These are phyloP conservation scores for Protaetia brevitarsis DNA, from an alignment of 1,140 invertebrate genomes.

Conservation along the genomic window DNA sequence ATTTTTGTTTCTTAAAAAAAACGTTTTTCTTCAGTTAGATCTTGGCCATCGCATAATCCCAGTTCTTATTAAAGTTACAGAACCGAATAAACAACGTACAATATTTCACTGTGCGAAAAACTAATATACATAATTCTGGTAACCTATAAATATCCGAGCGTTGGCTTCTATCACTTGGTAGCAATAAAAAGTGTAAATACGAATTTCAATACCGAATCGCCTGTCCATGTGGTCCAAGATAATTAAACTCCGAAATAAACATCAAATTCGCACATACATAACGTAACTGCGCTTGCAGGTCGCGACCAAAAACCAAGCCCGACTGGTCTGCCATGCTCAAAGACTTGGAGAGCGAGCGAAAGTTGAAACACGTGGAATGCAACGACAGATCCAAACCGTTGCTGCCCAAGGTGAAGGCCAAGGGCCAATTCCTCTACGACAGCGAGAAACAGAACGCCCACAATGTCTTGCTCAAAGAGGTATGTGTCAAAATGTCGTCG, in stretches of 20 bases:
- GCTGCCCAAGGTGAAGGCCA: slow-evolving; percentile 63
- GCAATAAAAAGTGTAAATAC: neutral
- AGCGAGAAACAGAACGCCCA: slow-evolving; percentile 72
- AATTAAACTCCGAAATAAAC: neutral
- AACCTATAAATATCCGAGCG: too few species aligned
- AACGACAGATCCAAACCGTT: slow-evolving; percentile 68
- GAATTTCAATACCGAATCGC: neutral
- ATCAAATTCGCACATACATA: neutral
- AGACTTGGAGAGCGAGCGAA: slow-evolving; percentile 76
- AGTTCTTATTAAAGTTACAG: too few species aligned
- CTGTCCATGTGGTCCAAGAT: neutral
- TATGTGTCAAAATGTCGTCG: slow-evolving; percentile 23
- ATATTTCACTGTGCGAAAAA: too few species aligned
- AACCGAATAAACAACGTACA: too few species aligned
- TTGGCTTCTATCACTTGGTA: too few species aligned
- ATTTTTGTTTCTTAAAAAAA: too few species aligned
- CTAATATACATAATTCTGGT: too few species aligned
- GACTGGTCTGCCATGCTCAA: slow-evolving; percentile 90
- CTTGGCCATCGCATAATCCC: too few species aligned
- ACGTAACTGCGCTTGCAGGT: slow-evolving; percentile 43
- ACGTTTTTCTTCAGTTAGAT: too few species aligned
- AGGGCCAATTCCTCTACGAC: slow-evolving; percentile 78
- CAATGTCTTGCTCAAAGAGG: slow-evolving; percentile 75
- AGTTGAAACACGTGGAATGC: slow-evolving; percentile 75
- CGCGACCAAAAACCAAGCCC: slow-evolving; percentile 73